Base-by-base conservation (phyloP, 2,888 invertebrate genomes). In the Netelia virgata region DNA sequence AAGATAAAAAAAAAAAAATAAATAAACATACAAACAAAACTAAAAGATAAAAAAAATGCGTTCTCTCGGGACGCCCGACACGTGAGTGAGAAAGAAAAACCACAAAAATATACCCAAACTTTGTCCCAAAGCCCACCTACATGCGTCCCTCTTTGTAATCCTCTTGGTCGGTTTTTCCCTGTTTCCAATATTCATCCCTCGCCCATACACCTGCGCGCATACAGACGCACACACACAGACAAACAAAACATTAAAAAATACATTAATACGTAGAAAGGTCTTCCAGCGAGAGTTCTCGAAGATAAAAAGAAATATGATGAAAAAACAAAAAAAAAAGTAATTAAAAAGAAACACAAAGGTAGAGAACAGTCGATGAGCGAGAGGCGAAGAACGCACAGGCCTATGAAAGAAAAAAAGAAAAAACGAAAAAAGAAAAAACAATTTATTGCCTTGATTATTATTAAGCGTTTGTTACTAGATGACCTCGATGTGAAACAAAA, bases 381-480 rank as follows among this genome's bases (percentile, higher is more conserved):
- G 18, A 23, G 72, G 16, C 41, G 57, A 50, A 86, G 41, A 82
- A 82, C 73, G 69, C 69, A 74, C 72, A 63, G 76, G 81, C 78
- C 81, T 78, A 59, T 64, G 20, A 75, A 59, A 78, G 53, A 69
- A 72, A 57, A 69, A 86, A 66, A n/a, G n/a, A 70, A 11, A 9
- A 64, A 41, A 63, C n/a, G 14, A 69, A 41, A 41, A 63, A 70
- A 53, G 50, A 72, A 70, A 81, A 68, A 85, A 70, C 64, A 63
- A 82, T 69, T 82, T 86, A 82, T 83, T 85, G 85, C 86, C 85
- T 86, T 85, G 77, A 84, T 84, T 85, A 83, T 75, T 81, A 76
- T 83, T 83, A 86, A 86, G 83, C 85, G 85, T 86, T 86, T 86
- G 85, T 85, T 85, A 83, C 78, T 86, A 82, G 83, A 86, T 85